Evolutionary conservation across 1,140 invertebrate species (phyloP).

Genomic region (Limonius californicus): DNA sequence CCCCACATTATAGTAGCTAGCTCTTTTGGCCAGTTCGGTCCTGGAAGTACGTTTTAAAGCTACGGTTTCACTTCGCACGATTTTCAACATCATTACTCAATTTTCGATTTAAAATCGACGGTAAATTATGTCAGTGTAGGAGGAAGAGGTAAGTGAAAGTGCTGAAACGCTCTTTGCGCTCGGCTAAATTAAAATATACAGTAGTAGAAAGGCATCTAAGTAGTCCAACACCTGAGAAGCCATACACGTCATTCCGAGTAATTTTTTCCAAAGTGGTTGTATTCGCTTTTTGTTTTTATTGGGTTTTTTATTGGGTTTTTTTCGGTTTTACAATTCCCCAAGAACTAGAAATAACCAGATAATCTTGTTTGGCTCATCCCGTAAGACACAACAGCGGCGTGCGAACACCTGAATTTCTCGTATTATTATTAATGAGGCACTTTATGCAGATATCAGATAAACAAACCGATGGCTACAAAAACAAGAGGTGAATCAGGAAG

Average conservation of each 20-base stretch:
- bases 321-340: neutral
- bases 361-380: neutral
- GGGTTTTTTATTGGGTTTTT: neutral
- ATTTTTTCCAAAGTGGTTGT: too few species aligned
- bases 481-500: slow-evolving; percentile 10
- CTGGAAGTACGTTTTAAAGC: neutral
- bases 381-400: neutral
- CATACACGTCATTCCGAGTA: neutral
- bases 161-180: neutral
- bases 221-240: slow-evolving; percentile 7
- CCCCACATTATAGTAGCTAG: too few species aligned
- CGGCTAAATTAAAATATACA: neutral
- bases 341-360: neutral
- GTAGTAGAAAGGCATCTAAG: slow-evolving; percentile 10
- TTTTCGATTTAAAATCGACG: neutral
- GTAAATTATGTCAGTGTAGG: slow-evolving; percentile 3
- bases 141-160: slow-evolving; percentile 9
- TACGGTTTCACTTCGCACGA: neutral
- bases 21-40: neutral
- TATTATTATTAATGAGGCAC: neutral
- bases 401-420: slow-evolving; percentile 7
- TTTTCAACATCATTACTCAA: neutral
- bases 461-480: neutral
- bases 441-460: neutral
- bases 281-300: neutral